These are phyloP conservation scores for Sarcophaga bullata DNA, from an alignment of 1,140 invertebrate species.

Conservation along the genomic window DNA sequence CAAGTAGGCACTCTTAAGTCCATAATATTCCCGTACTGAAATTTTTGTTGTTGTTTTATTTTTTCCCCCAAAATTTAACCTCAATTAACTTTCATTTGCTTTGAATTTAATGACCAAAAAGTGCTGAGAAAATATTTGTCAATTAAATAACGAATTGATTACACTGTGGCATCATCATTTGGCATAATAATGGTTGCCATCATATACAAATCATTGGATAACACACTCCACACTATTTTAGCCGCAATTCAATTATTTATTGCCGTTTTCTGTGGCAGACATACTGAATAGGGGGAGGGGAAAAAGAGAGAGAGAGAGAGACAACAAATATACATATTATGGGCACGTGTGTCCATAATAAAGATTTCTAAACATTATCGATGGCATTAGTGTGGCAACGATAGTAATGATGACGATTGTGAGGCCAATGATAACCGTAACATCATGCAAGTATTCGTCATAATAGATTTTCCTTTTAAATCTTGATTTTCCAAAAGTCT, in stretches of 20 bases:
- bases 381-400: not conserved
- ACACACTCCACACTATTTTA: not conserved
- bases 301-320: not conserved
- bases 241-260: constrained; percentile 7
- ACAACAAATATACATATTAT: constrained; percentile 10
- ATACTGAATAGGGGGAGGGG: not conserved
- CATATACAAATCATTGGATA: constrained; percentile 17
- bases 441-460: not conserved
- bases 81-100: too few relatives aligned
- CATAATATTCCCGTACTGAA: too few relatives aligned
- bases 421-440: not conserved
- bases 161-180: not conserved
- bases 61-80: too few relatives aligned
- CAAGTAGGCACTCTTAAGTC: too few relatives aligned
- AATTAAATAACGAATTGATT: too few relatives aligned
- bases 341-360: constrained; percentile 20
- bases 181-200: not conserved
- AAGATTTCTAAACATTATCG: not conserved
- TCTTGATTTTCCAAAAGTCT: too few relatives aligned
- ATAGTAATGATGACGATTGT: not conserved
- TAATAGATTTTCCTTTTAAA: too few relatives aligned
- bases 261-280: not conserved
- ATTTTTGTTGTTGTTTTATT: too few relatives aligned
- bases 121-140: too few relatives aligned
- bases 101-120: too few relatives aligned